Evolutionary conservation across 2,888 invertebrate genomes (phyloP), one percentile per base, ranked within the genome.

Genomic region (Epistrophe grossulariae): DNA sequence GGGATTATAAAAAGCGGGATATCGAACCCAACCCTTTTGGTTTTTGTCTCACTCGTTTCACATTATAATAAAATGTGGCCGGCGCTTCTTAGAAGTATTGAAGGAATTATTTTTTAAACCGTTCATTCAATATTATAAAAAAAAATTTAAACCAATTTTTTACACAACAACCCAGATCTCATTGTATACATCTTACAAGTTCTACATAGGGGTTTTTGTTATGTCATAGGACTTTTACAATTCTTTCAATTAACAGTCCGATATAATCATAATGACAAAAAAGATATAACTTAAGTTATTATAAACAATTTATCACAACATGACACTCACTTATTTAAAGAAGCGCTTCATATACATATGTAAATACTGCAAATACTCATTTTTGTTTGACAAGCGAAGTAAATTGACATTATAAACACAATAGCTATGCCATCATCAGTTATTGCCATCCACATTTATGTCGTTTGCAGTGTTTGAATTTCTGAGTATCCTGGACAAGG

Each of bases 361-460:
- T n/a, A n/a, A n/a, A n/a, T n/a, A n/a, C n/a, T n/a, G n/a, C 15
- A 48, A 48, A 28, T 11, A 40, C 24, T 52, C 7, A 40, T 40
- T 52, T 55, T 52, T 24, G 7, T 35, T 68, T 17, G 52, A 52
- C 52, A 15, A 68, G 38, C 15, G 10, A 35, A 38, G 40, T 10
- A 38, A 70, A 55, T 52, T 52, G 40, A 40, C 38, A 40, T 40
- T 11, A 70, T 40, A 24, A 55, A 35, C 35, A 35, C 35, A 35
- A 70, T 24, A 38, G 15, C 17, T 38, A 70, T 19, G 19, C 40
- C 19, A 28, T 55, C 24, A 68, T 52, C 38, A 52, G 31, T 70
- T 70, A 55, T 70, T 52, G 52, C 38, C 70, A 70, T 70, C 52
- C 68, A 40, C 60, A 68, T 4, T 31, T 31, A 24, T 35, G 66